Conservation (phyloP, 92 coral and sea anemone genomes). For the Palythoa heliodiscus region DNA sequence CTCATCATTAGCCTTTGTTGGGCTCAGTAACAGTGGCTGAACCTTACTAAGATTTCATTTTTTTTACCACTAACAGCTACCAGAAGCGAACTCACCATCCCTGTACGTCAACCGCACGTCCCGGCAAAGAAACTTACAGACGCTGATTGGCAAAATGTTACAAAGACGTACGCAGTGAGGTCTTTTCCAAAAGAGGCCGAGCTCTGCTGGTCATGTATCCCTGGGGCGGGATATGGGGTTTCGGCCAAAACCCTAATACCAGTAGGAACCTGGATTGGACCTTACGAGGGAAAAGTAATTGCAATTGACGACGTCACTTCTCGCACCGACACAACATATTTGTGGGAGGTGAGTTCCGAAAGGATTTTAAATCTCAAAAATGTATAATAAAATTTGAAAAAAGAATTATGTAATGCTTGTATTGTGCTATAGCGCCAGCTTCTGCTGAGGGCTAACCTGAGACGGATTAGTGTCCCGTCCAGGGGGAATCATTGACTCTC, state of each 20-base stretch:
- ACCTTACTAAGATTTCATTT: too few species aligned
- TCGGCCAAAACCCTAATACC: conserved; percentile 85
- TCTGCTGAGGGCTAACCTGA: too few species aligned
- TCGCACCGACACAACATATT: conserved; percentile 73
- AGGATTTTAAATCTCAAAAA: too few species aligned
- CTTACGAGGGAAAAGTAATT: conserved; percentile 87
- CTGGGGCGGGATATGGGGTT: conserved; percentile 90
- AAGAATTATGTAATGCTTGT: too few species aligned
- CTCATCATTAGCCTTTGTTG: too few species aligned
- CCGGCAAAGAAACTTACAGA: neutral
- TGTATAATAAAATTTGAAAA: too few species aligned
- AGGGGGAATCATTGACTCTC: too few species aligned
- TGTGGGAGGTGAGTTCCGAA: conserved; percentile 91
- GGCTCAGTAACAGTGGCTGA: too few species aligned
- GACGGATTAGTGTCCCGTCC: too few species aligned
- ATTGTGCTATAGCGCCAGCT: too few species aligned
- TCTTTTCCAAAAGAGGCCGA: conserved; percentile 92
- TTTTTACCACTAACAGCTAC: neutral
- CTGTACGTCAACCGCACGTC: neutral
- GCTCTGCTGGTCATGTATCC: conserved; percentile 87
- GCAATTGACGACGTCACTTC: conserved; percentile 63
- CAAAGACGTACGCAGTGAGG: conserved; percentile 63
- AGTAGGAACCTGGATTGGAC: conserved; percentile 98
- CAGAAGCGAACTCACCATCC: neutral
- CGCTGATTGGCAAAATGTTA: conserved; percentile 20